Evolutionary conservation across 2,113 vertebrate genomes (phyloP).

Genomic region (Sus scrofa): DNA sequence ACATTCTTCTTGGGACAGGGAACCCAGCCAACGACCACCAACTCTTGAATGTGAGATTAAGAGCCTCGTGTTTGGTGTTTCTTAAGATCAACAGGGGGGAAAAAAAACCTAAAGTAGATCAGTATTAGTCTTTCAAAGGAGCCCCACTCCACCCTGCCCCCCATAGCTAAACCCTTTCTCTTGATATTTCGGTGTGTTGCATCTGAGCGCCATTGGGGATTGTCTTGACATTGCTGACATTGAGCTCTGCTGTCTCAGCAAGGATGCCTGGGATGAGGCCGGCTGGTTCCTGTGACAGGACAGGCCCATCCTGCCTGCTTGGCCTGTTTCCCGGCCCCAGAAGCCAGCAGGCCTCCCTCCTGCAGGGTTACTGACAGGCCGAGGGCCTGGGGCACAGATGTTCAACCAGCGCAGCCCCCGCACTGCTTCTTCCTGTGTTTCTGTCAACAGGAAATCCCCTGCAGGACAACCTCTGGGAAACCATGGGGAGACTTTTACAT

Average conservation of each 20-base stretch:
- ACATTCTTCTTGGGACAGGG: neutral
- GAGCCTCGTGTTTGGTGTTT: neutral
- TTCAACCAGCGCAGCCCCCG: neutral
- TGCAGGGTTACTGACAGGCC: neutral
- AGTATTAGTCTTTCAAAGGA: neutral
- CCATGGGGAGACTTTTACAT: constrained; percentile 36
- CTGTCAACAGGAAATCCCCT: constrained; percentile 80
- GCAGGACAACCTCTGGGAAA: constrained; percentile 61
- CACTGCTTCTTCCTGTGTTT: constrained; percentile 70
- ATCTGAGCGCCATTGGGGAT: neutral
- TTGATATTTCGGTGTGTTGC: neutral
- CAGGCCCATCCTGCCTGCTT: constrained; percentile 7
- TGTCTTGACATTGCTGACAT: neutral
- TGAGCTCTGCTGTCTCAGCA: constrained; percentile 40
- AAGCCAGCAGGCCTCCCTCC: neutral
- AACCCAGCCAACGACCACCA: neutral
- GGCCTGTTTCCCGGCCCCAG: constrained; percentile 37
- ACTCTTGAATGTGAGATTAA: neutral
- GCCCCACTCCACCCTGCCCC: accelerated
- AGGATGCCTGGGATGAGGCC: neutral
- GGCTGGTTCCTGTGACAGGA: neutral
- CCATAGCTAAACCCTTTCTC: neutral
- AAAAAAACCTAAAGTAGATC: neutral
- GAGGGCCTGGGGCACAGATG: constrained; percentile 53
- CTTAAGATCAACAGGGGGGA: neutral